Conservation (phyloP, 1,140 invertebrate genomes). For the Danaus melanippus region DNA sequence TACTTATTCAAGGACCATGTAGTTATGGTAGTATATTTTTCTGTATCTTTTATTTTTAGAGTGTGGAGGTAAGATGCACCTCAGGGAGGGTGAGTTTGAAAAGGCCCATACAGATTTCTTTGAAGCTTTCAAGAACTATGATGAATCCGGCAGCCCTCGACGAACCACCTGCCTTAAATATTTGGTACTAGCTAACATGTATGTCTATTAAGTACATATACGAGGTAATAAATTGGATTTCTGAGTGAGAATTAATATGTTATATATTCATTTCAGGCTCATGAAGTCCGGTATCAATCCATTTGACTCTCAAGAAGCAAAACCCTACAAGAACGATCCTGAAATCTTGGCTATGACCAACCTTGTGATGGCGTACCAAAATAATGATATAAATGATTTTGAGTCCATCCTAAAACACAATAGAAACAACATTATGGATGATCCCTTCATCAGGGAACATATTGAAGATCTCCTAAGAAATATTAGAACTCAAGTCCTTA, state of each 20-base stretch:
- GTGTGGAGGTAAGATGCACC: constrained; percentile 99
- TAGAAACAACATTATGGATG: constrained; percentile 98
- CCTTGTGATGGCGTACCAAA: constrained; percentile 98
- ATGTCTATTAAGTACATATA: constrained; percentile 24
- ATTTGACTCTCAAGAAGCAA: constrained; percentile 99
- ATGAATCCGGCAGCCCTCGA: constrained; percentile 98
- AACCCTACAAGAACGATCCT: constrained; percentile 99
- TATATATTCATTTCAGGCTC: constrained; percentile 75
- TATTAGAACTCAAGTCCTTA: constrained; percentile 97
- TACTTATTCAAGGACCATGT: too few species aligned
- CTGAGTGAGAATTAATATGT: not conserved
- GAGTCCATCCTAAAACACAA: constrained; percentile 97
- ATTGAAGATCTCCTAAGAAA: constrained; percentile 98
- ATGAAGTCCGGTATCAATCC: constrained; percentile 99
- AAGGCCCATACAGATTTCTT: constrained; percentile 99
- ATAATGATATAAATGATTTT: constrained; percentile 99
- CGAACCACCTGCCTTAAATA: constrained; percentile 99
- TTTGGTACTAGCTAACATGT: constrained; percentile 98
- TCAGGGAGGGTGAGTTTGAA: constrained; percentile 98
- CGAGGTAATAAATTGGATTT: too few species aligned
- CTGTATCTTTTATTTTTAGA: constrained; percentile 74
- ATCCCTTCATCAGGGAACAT: constrained; percentile 99
- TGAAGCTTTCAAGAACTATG: constrained; percentile 99
- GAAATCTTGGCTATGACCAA: constrained; percentile 99
- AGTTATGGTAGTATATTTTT: too few species aligned